phyloP scores from a whole-genome alignment of 1,140 invertebrate genomes.

The Nomia melanderi region DNA sequence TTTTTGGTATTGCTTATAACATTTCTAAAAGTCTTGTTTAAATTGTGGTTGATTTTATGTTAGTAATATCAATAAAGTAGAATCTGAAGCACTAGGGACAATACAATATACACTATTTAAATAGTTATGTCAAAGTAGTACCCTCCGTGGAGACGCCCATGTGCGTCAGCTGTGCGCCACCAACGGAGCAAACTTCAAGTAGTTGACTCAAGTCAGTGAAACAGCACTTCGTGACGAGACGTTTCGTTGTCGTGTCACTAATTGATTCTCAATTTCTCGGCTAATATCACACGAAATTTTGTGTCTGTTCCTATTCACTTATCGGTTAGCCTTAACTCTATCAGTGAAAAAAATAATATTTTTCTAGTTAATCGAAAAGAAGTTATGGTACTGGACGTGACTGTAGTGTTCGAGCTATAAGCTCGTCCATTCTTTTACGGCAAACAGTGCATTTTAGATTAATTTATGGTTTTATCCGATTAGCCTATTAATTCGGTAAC shows the following conservation, averaged over 20 bases:
- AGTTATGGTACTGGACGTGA: conserved; percentile 52
- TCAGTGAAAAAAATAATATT: neutral
- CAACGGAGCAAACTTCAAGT: conserved; percentile 30
- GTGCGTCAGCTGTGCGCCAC: conserved; percentile 56
- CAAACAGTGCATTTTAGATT: conserved; percentile 48
- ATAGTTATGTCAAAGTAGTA: neutral
- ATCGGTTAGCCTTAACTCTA: neutral
- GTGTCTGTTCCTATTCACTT: conserved; percentile 1
- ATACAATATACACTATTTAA: neutral
- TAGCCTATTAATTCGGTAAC: conserved; percentile 23
- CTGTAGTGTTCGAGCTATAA: conserved; percentile 55
- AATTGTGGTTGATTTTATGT: too few species aligned
- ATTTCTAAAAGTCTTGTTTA: too few species aligned
- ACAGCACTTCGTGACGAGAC: conserved; percentile 30
- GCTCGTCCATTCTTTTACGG: conserved; percentile 51
- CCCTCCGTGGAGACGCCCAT: conserved; percentile 21
- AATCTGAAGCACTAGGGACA: neutral
- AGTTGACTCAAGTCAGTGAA: conserved; percentile 27
- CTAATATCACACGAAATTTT: conserved; percentile 37
- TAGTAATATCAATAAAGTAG: neutral
- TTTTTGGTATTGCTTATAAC: neutral
- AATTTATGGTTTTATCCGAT: conserved; percentile 25
- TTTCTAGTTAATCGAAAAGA: conserved; percentile 31
- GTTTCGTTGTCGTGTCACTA: conserved; percentile 27
- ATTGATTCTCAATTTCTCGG: conserved; percentile 12